Evolutionary conservation across 2,888 invertebrate species (phyloP), one percentile per base, ranked within the genome.

Genomic region (Amiota communis): DNA sequence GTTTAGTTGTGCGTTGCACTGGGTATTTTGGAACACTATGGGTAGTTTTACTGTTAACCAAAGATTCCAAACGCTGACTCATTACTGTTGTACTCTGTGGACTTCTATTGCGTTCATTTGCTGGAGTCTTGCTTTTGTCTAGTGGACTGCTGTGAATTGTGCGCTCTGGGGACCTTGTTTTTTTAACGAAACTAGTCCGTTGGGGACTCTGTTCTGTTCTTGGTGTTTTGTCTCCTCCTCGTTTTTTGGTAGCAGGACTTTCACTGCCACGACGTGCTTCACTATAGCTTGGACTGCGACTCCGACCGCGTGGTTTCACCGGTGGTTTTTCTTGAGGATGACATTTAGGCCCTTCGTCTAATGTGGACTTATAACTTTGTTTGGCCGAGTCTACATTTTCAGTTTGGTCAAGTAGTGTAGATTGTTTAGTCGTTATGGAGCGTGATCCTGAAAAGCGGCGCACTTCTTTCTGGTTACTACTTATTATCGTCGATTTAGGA

Each of bases 271-370:
- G 83, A 87, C 90, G 53, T 10, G 73, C 8, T 9, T 65, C 53
- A 15, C 36, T 1, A 36, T 36, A 74, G 17, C 70, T 72, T 71
- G 8, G 76, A 77, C 4, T 76, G 70, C 61, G 36, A 53, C 53
- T 72, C 10, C 87, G 82, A 8, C 85, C 86, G 12, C 86, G 81
- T 17, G 86, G 81, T 47, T 86, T 82, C 12, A 83, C 76, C 23
- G 84, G 83, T 9, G 83, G 81, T 61, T 79, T 85, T 46, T 80
- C 80, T 4, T 76, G 75, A 0, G 75, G 77, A 9, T 75, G 77
- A n/a, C 51, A 53, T n/a, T 68, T 53, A 36, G n/a, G 53, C 8
- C 23, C 51, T 8, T 68, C 67, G n/a, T 68, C 67, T 10, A 53
- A 68, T 12, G 67, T 36, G n/a, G 53, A 51, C 12, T 53, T 63